A percentile compares a stretch with the other conserved stretches of the same genome.
Evolutionary conservation across 2,797 vertebrate species (phyloP).

Genomic region (Myotis planiceps): DNA sequence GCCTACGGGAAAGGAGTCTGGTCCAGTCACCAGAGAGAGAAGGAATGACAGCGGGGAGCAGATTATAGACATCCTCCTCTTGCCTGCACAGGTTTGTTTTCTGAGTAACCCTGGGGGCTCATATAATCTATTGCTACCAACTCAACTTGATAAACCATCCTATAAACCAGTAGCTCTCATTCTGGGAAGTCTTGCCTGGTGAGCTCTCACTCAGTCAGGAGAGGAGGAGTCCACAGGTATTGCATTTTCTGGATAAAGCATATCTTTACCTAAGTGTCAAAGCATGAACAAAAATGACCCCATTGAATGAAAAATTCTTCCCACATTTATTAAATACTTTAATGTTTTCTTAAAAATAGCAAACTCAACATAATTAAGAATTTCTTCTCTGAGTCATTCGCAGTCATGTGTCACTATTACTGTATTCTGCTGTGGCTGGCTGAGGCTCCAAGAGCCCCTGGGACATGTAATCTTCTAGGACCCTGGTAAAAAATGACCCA

Average conservation of each 20-base stretch:
- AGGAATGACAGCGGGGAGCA: accelerated
- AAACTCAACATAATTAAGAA: accelerated
- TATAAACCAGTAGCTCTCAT: accelerated
- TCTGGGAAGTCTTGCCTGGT: background rate
- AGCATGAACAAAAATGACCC: background rate
- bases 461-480: accelerated
- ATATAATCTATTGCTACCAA: accelerated
- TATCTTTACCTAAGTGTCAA: background rate
- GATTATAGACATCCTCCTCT: accelerated
- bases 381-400: background rate
- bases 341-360: background rate
- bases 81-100: accelerated
- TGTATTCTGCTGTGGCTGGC: background rate
- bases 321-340: background rate
- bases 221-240: accelerated
- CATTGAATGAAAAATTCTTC: background rate
- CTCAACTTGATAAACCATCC: accelerated
- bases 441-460: accelerated
- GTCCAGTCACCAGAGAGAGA: too few species aligned
- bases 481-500: accelerated
- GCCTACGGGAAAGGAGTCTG: too few species aligned
- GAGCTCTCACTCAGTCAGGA: background rate
- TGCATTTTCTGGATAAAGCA: background rate
- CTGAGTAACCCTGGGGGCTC: background rate
- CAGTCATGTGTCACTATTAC: accelerated